Evolutionary conservation across 2,797 vertebrate species (phyloP).

Genomic region (Linurgus olivaceus): DNA sequence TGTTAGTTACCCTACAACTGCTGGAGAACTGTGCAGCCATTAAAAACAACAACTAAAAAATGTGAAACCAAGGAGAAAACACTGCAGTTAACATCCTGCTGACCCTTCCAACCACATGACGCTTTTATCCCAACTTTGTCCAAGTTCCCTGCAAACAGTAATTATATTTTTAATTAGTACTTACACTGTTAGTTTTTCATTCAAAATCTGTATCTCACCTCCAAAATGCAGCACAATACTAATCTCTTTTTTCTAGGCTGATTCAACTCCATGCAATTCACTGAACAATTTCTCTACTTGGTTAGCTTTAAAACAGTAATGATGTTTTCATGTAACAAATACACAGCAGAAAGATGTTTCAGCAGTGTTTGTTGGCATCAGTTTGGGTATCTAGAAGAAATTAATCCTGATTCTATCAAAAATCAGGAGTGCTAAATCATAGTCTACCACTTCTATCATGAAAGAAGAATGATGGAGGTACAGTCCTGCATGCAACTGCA

Average conservation of each 20-base stretch:
- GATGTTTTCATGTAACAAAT: not conserved
- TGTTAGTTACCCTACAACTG: not conserved
- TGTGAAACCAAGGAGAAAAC: not conserved
- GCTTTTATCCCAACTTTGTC: not conserved
- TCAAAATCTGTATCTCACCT: not conserved
- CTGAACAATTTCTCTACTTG: not conserved
- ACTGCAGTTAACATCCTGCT: not conserved
- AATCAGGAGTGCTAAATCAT: not conserved
- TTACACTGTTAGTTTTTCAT: not conserved
- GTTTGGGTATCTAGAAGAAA: not conserved
- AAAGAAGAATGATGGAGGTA: not conserved
- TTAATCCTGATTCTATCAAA: not conserved
- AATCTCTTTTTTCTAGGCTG: not conserved
- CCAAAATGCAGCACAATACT: not conserved
- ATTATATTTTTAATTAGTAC: not conserved
- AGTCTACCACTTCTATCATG: not conserved
- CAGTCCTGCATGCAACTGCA: not conserved
- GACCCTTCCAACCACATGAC: not conserved
- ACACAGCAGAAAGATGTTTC: not conserved
- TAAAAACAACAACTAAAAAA: not conserved
- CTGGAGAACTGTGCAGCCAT: not conserved
- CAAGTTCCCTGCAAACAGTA: not conserved
- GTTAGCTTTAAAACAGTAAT: not conserved
- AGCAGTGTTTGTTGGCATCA: not conserved
- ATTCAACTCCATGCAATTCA: not conserved